Percentiles rank a stretch among this genome's conserved stretches.
Conservation (phyloP, 2,888 invertebrate species). For the Rotaria socialis region DNA sequence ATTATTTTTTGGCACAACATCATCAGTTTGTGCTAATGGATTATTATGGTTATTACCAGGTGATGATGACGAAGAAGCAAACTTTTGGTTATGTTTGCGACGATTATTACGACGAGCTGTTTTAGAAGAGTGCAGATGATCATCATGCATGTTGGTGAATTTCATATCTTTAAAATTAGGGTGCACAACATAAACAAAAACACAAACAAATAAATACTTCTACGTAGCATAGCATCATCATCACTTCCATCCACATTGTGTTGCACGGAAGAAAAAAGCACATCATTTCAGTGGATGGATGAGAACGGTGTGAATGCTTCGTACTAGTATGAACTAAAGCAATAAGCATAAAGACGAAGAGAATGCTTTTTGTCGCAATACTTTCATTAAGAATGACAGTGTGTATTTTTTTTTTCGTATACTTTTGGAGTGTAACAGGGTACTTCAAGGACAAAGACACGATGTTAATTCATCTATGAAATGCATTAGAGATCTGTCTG, state of each 20-base stretch:
- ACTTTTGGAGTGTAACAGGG: no score
- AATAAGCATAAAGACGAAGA: neutral
- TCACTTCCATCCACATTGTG: no score
- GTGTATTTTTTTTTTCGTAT: neutral
- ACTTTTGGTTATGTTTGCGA: neutral
- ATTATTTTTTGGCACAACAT: neutral
- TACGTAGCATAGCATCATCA: no score
- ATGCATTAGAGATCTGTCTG: no score
- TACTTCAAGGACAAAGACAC: neutral
- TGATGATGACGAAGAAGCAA: neutral
- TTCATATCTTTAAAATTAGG: neutral
- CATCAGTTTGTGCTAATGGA: neutral
- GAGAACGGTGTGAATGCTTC: no score
- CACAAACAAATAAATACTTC: no score
- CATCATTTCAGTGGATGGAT: no score
- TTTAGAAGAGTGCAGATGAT: neutral
- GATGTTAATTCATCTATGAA: neutral
- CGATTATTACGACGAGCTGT: neutral
- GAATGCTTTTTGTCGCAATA: neutral
- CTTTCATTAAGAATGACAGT: neutral
- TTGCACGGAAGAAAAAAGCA: no score
- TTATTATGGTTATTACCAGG: neutral
- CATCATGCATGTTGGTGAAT: neutral
- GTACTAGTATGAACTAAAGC: neutral
- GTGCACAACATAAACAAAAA: slow-evolving; percentile 1